Percentiles rank a stretch among this genome's conserved stretches.
phyloP scores from a whole-genome alignment of 2,797 vertebrate genomes.

The Falco concolor region DNA sequence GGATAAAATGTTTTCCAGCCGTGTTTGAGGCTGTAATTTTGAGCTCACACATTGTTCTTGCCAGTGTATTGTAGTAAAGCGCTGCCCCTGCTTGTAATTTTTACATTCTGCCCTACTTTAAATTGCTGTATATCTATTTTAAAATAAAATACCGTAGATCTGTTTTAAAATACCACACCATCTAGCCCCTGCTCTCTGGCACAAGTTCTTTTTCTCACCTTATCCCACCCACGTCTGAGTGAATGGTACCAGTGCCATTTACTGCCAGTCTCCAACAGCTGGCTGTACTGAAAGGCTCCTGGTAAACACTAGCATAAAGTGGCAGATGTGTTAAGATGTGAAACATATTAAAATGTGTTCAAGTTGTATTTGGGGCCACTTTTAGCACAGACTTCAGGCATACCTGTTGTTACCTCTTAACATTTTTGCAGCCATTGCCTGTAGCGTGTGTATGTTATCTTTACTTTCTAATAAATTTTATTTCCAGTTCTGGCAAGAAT shows the following conservation, averaged over 20 bases:
- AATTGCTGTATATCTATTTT: background rate
- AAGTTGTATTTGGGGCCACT: background rate
- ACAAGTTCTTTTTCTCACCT: background rate
- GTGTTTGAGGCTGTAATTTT: background rate
- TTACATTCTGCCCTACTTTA: background rate
- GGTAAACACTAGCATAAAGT: background rate
- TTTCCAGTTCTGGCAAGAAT: background rate
- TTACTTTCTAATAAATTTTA: background rate
- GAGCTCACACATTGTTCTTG: background rate
- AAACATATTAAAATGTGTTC: background rate
- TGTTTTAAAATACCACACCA: background rate
- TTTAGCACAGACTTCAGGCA: background rate
- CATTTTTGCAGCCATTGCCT: background rate
- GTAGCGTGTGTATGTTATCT: background rate
- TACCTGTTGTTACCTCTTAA: background rate
- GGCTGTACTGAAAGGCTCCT: background rate
- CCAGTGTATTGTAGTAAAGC: background rate
- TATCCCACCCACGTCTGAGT: background rate
- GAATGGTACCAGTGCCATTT: background rate
- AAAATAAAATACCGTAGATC: background rate
- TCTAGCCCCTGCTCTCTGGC: background rate
- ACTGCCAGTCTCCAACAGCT: background rate
- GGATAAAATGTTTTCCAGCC: background rate
- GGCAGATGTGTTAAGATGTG: background rate
- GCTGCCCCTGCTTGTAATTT: background rate